phyloP scores from a whole-genome alignment of 2,797 vertebrate species.

The Perodicticus potto region DNA sequence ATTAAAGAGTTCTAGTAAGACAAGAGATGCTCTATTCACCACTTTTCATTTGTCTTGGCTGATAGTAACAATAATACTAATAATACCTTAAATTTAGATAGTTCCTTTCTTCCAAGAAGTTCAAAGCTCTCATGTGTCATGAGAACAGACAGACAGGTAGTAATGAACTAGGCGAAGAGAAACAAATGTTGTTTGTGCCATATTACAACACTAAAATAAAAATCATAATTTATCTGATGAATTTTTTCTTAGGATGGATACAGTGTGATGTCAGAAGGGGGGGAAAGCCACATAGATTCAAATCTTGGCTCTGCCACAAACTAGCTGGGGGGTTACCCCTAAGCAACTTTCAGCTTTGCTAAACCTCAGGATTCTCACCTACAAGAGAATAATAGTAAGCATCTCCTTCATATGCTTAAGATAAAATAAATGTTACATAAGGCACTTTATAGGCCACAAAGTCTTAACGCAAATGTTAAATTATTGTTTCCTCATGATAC shows the following conservation, averaged over 20 bases:
- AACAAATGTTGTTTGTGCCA: conserved; percentile 58
- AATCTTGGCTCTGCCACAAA: background rate
- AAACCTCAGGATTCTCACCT: conserved; percentile 2
- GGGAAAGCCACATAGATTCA: background rate
- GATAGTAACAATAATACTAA: conserved; percentile 62
- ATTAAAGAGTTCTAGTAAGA: conserved; percentile 71
- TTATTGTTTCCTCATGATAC: background rate
- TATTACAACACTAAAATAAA: conserved; percentile 56
- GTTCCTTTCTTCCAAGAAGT: conserved; percentile 69
- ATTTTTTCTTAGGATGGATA: conserved; percentile 8
- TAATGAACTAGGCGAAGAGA: conserved; percentile 54
- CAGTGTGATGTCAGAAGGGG: background rate
- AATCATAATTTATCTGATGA: conserved; percentile 42
- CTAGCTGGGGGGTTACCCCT: background rate
- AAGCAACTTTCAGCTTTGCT: background rate
- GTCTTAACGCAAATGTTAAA: conserved; percentile 4
- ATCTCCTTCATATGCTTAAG: background rate
- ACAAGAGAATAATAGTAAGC: background rate
- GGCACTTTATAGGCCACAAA: background rate
- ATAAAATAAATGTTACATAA: conserved; percentile 26
- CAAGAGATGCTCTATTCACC: conserved; percentile 74
- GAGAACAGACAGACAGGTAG: conserved; percentile 60
- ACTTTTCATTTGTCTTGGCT: conserved; percentile 77
- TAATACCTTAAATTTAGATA: conserved; percentile 70
- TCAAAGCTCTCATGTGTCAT: conserved; percentile 73